phyloP scores from a whole-genome alignment of 2,113 vertebrate genomes.

The Ptychochromis oligacanthus region DNA sequence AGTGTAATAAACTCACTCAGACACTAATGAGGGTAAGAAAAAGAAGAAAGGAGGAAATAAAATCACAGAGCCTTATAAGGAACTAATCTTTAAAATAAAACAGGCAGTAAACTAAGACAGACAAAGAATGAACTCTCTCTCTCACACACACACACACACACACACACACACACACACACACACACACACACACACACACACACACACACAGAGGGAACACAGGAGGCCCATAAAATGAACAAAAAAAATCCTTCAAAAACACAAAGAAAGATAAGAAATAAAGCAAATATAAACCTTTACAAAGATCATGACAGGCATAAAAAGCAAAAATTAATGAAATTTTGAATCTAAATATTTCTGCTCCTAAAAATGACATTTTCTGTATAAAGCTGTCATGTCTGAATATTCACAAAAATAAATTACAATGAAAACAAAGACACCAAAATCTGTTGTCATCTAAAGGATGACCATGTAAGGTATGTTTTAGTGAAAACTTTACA shows the following conservation, averaged over 20 bases:
- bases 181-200: too few species aligned
- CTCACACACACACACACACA: too few species aligned
- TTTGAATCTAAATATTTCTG: not conserved
- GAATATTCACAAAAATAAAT: not conserved
- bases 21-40: not conserved
- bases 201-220: not conserved
- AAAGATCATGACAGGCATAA: not conserved
- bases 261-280: not conserved
- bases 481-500: not conserved
- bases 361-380: not conserved
- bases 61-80: not conserved
- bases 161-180: too few species aligned
- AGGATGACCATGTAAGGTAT: conserved; percentile 24
- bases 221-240: not conserved
- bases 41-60: not conserved
- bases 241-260: not conserved
- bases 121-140: too few species aligned
- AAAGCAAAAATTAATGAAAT: not conserved
- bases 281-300: not conserved
- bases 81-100: conserved; percentile 1
- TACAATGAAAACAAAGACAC: not conserved
- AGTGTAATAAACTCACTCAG: not conserved
- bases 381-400: not conserved
- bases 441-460: not conserved
- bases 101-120: not conserved